Evolutionary conservation across 2,888 invertebrate genomes (phyloP).

Genomic region (Platycnemis pennipes): DNA sequence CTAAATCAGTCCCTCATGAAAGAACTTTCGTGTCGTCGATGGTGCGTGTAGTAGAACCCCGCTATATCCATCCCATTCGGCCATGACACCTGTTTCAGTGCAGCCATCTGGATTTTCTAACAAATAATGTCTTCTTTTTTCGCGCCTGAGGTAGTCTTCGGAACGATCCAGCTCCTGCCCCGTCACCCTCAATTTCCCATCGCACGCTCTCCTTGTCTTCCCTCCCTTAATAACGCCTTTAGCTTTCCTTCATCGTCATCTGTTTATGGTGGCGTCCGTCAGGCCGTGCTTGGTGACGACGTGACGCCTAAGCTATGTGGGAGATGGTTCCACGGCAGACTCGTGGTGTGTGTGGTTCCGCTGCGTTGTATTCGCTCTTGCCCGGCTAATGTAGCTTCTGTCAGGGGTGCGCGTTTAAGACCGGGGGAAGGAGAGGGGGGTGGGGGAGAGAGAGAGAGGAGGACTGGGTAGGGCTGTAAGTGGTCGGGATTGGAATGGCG

Average conservation of each 20-base stretch:
- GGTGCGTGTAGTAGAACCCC: not conserved
- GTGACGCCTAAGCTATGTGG: not conserved
- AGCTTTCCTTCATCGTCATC: not conserved
- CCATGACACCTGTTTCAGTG: not conserved
- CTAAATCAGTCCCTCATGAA: not conserved
- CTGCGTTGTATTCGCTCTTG: not conserved
- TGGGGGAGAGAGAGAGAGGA: not conserved
- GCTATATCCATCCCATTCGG: not conserved
- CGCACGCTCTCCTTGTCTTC: not conserved
- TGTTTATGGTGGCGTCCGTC: not conserved
- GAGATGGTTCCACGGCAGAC: not conserved
- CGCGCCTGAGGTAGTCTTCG: not conserved
- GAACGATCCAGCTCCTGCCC: not conserved
- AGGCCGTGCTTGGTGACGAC: not conserved
- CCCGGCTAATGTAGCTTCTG: not conserved
- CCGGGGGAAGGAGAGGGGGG: not conserved
- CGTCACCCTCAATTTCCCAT: not conserved
- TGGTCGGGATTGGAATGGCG: not conserved
- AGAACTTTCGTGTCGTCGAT: not conserved
- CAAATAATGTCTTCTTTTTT: not conserved
- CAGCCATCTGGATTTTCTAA: not conserved
- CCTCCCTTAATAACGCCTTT: not conserved
- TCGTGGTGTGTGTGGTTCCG: not conserved
- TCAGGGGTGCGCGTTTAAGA: not conserved
- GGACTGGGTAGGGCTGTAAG: not conserved